Percentiles rank a stretch among this genome's conserved stretches.
Conservation (phyloP, 1,140 invertebrate species). For the Coenobita brevimanus region DNA sequence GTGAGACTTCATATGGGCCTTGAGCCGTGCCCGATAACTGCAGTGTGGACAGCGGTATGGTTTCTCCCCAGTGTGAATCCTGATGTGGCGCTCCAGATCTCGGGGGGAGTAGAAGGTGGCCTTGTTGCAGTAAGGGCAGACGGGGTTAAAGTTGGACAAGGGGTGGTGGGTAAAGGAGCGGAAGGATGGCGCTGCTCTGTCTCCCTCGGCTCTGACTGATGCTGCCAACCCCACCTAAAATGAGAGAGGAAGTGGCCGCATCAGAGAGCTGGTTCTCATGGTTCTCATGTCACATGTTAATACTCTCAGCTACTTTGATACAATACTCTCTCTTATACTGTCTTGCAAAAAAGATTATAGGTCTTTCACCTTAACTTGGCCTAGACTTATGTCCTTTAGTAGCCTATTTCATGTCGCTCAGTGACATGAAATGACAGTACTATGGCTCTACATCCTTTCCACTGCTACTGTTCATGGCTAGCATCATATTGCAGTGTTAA, state of each 20-base stretch:
- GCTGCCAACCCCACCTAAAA: constrained; percentile 57
- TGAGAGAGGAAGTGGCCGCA: constrained; percentile 36
- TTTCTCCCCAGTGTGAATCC: constrained; percentile 77
- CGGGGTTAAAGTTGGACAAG: constrained; percentile 20
- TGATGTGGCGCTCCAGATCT: constrained; percentile 75
- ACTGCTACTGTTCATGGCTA: no score
- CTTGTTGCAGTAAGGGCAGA: constrained; percentile 62
- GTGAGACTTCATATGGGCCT: constrained; percentile 64
- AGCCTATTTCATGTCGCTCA: background rate
- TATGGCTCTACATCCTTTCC: no score
- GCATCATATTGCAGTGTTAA: no score
- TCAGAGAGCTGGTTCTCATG: background rate
- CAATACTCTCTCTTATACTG: no score
- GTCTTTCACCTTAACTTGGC: no score
- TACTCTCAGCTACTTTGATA: no score
- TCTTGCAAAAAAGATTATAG: no score
- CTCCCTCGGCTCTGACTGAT: constrained; percentile 37
- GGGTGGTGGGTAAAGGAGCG: constrained; percentile 11
- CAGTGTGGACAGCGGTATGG: constrained; percentile 72
- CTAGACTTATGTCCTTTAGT: no score
- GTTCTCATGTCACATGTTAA: no score
- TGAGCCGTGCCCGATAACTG: constrained; percentile 69
- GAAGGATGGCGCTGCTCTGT: constrained; percentile 26
- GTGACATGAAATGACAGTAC: background rate
- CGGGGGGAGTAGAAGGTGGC: constrained; percentile 52